Evolutionary conservation across 2,113 vertebrate genomes (phyloP).

Genomic region (human (Homo sapiens)): GRCh38 chr17:71451501-71452000

Average conservation of each 20-base stretch:
- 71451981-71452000: neutral
- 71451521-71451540: neutral
- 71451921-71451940: neutral
- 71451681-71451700: neutral
- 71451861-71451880: neutral
- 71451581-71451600: neutral
- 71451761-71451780: neutral
- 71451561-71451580: neutral
- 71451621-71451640: neutral
- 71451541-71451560: neutral
- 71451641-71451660: neutral
- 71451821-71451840: conserved; percentile 1
- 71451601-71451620: neutral
- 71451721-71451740: neutral
- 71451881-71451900: neutral
- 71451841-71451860: neutral
- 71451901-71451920: neutral
- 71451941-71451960: neutral
- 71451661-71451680: neutral
- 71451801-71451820: neutral
- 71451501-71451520: neutral
- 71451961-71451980: neutral
- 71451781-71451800: neutral
- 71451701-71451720: neutral
- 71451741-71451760: neutral